phyloP scores from a whole-genome alignment of 2,797 vertebrate genomes.

The Lepus townsendii region DNA sequence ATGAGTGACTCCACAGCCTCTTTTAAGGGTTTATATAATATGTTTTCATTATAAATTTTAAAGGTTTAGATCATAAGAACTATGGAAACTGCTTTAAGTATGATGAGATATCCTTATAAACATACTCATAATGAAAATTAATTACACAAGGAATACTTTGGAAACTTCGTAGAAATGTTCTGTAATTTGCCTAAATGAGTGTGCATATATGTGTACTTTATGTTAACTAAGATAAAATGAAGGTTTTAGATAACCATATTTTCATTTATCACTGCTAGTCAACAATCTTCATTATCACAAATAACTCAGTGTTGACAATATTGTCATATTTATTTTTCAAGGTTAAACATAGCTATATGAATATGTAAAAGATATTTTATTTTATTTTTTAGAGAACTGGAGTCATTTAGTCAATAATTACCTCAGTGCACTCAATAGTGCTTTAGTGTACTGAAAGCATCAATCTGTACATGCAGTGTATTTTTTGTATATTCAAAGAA shows the following conservation, averaged over 20 bases:
- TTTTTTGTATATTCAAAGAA: neutral
- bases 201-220: neutral
- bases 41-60: neutral
- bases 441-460: neutral
- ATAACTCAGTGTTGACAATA: neutral
- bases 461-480: neutral
- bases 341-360: neutral
- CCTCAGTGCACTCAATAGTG: neutral
- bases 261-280: neutral
- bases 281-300: neutral
- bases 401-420: slow-evolving; percentile 50
- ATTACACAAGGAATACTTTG: neutral
- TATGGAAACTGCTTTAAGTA: neutral
- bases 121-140: neutral
- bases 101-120: neutral
- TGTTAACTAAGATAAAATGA: slow-evolving; percentile 1
- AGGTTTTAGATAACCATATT: neutral
- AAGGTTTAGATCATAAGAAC: neutral
- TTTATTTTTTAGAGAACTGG: neutral
- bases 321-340: slow-evolving; percentile 17
- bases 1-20: neutral
- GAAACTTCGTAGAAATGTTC: neutral
- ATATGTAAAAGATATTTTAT: neutral
- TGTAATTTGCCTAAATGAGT: neutral
- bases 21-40: neutral